Evolutionary conservation across 2,888 invertebrate species (phyloP), one percentile per base, ranked within the genome.

Genomic region (Spodoptera exigua): DNA sequence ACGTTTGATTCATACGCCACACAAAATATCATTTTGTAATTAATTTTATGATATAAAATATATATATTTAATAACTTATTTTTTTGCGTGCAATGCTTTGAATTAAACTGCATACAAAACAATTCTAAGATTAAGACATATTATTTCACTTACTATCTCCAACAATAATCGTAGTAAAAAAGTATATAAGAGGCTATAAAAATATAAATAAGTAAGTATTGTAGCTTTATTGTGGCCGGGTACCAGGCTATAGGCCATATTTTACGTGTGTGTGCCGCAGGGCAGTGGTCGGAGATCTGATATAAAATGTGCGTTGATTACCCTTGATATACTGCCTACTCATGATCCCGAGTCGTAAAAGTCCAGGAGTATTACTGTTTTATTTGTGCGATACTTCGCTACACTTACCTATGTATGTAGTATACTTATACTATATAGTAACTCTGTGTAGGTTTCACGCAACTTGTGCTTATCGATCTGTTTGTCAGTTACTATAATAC

Each of bases 271-370:
- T n/a, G 17, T n/a, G 12, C 41, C 7, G 18, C 17, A 16, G 16
- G 39, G 27, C 27, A 11, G 17, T 17, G 9, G 17, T 17, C 32
- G 32, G 41, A 32, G 21, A 27, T 27, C 41, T 51, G 17, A 51
- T 51, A 18, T 51, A 41, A 51, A 51, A 51, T 41, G 32, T 41
- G 13, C 49, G 49, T 40, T 27, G 49, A 49, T 40, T 49, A 39
- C 18, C 7, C 11, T 51, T 51, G 51, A 41, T 51, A 34, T 51
- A 41, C 41, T 27, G 7, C 27, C 27, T 32, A 17, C 51, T 51
- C 32, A 51, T 32, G 51, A 41, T 17, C 32, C 39, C 3, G 11
- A 34, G 40, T 41, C 51, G 40, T 51, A 41, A 51, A 40, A 17
- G 51, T 41, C 11, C 17, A 13, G 13, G 13, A 27, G 13, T 11